Evolutionary conservation across 2,113 vertebrate genomes (phyloP).

Genomic region (Nothobranchius kuhntae): DNA sequence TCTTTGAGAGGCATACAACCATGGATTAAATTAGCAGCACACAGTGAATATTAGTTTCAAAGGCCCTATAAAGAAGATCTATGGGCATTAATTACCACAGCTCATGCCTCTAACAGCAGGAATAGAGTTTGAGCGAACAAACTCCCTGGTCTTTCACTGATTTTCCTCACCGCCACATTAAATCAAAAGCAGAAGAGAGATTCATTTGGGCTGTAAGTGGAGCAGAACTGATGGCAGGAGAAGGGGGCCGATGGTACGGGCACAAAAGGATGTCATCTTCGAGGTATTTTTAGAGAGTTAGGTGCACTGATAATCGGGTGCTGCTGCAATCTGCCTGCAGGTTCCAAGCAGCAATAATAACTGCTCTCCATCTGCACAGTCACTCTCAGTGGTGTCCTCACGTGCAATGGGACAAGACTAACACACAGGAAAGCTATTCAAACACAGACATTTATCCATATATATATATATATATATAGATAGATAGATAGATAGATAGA

Average conservation of each 20-base stretch:
- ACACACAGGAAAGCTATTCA: neutral
- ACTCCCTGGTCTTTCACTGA: slow-evolving; percentile 3
- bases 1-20: too few relatives aligned
- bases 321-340: slow-evolving; percentile 52
- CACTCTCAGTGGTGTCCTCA: slow-evolving; percentile 17
- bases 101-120: slow-evolving; percentile 2
- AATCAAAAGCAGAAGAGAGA: slow-evolving; percentile 22
- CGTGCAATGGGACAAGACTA: slow-evolving; percentile 9
- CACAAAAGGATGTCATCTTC: slow-evolving; percentile 62
- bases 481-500: too few relatives aligned
- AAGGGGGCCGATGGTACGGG: slow-evolving; percentile 44
- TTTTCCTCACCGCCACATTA: slow-evolving; percentile 17
- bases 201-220: slow-evolving; percentile 45
- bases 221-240: slow-evolving; percentile 60
- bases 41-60: neutral
- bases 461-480: too few relatives aligned
- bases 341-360: slow-evolving; percentile 40
- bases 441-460: neutral
- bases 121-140: slow-evolving; percentile 3
- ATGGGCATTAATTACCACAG: neutral
- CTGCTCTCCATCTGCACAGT: slow-evolving; percentile 37
- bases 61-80: too few relatives aligned
- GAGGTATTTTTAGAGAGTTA: slow-evolving; percentile 64
- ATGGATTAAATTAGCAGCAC: too few relatives aligned
- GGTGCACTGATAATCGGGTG: slow-evolving; percentile 51